Percentiles rank a stretch among this genome's conserved stretches.
These are phyloP conservation scores for Stylophora pistillata DNA, from an alignment of 64 coral and sea anemone species.

Conservation along the genomic window DNA sequence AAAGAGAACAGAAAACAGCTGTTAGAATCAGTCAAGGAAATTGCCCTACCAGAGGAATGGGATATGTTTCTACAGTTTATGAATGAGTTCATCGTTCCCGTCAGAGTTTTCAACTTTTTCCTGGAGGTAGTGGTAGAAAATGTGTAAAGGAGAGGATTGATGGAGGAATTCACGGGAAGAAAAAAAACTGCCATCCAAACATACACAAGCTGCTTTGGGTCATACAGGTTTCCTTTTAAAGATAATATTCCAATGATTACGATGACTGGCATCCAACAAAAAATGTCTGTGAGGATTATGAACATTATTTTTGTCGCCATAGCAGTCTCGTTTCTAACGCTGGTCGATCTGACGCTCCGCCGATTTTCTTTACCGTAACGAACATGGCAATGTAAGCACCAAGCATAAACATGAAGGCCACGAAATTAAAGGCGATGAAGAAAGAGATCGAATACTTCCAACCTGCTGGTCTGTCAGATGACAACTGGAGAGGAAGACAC, in stretches of 20 bases:
- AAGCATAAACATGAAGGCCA: constrained; percentile 46
- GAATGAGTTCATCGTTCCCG: background rate
- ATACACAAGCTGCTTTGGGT: constrained; percentile 47
- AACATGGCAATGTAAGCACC: constrained; percentile 61
- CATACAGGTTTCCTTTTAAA: constrained; percentile 25
- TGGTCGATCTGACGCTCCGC: constrained; percentile 36
- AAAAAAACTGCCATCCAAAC: constrained; percentile 67
- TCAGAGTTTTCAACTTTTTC: background rate
- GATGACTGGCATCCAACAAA: constrained; percentile 62
- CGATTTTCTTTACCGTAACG: constrained; percentile 5
- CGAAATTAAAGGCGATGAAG: constrained; percentile 46
- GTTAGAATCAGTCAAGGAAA: background rate
- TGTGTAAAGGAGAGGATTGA: constrained; percentile 68
- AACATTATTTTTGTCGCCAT: constrained; percentile 55
- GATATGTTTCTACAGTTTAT: background rate
- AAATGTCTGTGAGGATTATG: constrained; percentile 65
- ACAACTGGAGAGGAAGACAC: constrained; percentile 46
- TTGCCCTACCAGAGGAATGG: background rate
- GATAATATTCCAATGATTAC: constrained; percentile 50
- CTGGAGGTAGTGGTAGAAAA: constrained; percentile 47
- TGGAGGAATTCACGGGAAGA: constrained; percentile 59
- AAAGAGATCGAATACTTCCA: constrained; percentile 43
- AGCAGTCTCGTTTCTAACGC: constrained; percentile 43
- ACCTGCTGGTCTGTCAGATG: constrained; percentile 23
- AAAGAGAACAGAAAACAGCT: background rate